These are phyloP conservation scores for Myopa tessellatipennis DNA, from an alignment of 2,888 invertebrate species.

Conservation along the genomic window DNA sequence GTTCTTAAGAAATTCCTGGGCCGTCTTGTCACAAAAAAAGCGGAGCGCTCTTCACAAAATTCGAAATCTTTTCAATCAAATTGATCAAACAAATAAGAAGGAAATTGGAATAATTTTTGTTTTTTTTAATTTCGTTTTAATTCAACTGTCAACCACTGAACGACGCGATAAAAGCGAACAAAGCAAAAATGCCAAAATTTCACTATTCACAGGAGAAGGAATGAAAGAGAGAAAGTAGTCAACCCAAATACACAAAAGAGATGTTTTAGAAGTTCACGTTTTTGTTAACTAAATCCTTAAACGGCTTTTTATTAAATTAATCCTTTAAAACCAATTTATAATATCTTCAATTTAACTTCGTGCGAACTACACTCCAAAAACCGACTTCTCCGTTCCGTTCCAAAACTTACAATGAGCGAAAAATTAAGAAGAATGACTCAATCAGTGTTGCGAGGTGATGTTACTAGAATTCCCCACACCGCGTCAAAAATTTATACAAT, in stretches of 20 bases:
- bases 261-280: too few species aligned
- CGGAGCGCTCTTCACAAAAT: neutral
- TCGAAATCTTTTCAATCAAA: neutral
- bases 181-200: slow-evolving; percentile 30
- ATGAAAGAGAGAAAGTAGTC: neutral
- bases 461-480: too few species aligned
- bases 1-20: neutral
- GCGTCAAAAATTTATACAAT: too few species aligned
- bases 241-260: neutral
- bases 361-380: neutral
- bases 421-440: slow-evolving; percentile 13
- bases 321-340: too few species aligned
- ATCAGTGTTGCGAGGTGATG: neutral
- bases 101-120: slow-evolving; percentile 29
- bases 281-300: too few species aligned
- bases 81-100: slow-evolving; percentile 22
- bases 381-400: neutral
- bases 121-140: slow-evolving; percentile 21
- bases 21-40: neutral
- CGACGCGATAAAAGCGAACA: slow-evolving; percentile 26
- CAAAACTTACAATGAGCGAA: slow-evolving; percentile 22
- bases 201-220: neutral
- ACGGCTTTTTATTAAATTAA: too few species aligned
- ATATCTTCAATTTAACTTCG: neutral
- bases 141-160: slow-evolving; percentile 17